A percentile compares a stretch with the other conserved stretches of the same genome.
These are phyloP conservation scores for roundworm (Caenorhabditis elegans) DNA, from an alignment of 1,140 invertebrate species.

Conservation along the genomic window WBcel235 BX284606.5:849001-849500, in stretches of 20 bases:
- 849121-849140: conserved; percentile 32
- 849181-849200: conserved; percentile 33
- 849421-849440: conserved; percentile 39
- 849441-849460: conserved; percentile 37
- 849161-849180: conserved; percentile 1
- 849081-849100: conserved; percentile 3
- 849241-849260: too few species aligned
- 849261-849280: too few species aligned
- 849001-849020: conserved; percentile 41
- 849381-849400: conserved; percentile 39
- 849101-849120: not conserved
- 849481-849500: conserved; percentile 21
- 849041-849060: conserved; percentile 17
- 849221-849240: conserved; percentile 38
- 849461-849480: conserved; percentile 36
- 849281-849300: too few species aligned
- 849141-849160: conserved; percentile 42
- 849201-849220: conserved; percentile 33
- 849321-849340: too few species aligned
- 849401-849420: conserved; percentile 8
- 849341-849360: too few species aligned
- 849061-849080: not conserved
- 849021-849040: conserved; percentile 46
- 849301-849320: too few species aligned
- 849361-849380: conserved; percentile 24